Percentiles rank a stretch among this genome's conserved stretches.
phyloP scores from a whole-genome alignment of 2,797 vertebrate species.

The Bufotes viridis region DNA sequence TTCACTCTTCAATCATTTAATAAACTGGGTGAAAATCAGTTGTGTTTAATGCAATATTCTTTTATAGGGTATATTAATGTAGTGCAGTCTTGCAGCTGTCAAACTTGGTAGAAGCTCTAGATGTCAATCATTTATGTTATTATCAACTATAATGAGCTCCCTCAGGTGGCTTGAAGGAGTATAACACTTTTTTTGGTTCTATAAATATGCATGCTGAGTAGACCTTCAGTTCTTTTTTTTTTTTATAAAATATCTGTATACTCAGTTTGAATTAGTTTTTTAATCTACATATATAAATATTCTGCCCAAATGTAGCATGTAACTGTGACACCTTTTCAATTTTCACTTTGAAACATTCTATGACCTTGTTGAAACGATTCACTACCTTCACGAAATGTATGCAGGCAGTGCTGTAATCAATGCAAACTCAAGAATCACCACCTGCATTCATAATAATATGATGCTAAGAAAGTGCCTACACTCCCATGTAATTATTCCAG shows the following conservation, averaged over 20 bases:
- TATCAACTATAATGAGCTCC: conserved; percentile 54
- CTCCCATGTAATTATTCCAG: conserved; percentile 37
- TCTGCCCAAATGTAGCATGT: neutral
- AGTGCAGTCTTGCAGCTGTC: conserved; percentile 48
- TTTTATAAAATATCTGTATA: neutral
- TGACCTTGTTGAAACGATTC: conserved; percentile 31
- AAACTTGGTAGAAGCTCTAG: conserved; percentile 25
- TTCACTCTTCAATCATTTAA: conserved; percentile 1
- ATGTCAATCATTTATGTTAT: conserved; percentile 51
- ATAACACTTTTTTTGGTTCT: conserved; percentile 41
- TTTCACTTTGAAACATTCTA: conserved; percentile 31
- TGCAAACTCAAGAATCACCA: conserved; percentile 35
- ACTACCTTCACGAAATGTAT: conserved; percentile 28
- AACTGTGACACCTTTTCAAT: neutral
- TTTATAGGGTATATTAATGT: conserved; percentile 29
- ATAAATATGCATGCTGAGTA: conserved; percentile 44
- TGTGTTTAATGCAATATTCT: conserved; percentile 25
- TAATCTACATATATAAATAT: neutral
- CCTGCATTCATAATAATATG: conserved; percentile 41
- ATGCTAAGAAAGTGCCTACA: conserved; percentile 33
- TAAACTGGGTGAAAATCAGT: conserved; percentile 20
- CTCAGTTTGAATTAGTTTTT: neutral
- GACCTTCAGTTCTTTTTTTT: conserved; percentile 11
- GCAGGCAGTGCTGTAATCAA: conserved; percentile 42
- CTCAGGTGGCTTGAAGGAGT: conserved; percentile 56